Percentiles rank a stretch among this genome's conserved stretches.
These are phyloP conservation scores for Ormyrus rosae DNA, from an alignment of 2,888 invertebrate genomes.

Conservation along the genomic window DNA sequence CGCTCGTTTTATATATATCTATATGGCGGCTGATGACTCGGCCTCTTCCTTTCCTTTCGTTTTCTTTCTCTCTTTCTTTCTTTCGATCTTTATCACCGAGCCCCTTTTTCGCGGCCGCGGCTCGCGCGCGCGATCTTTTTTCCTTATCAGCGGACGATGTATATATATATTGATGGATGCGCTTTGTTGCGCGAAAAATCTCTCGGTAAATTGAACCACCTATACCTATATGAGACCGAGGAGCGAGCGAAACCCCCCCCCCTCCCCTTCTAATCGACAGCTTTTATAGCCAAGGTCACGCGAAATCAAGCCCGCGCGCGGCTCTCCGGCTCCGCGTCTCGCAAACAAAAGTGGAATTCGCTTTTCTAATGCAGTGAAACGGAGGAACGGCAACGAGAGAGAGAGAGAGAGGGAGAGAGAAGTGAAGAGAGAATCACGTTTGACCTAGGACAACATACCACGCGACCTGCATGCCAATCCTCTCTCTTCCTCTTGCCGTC, in stretches of 20 bases:
- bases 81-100: neutral
- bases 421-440: conserved; percentile 68
- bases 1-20: no score
- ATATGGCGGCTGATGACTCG: neutral
- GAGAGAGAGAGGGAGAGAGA: conserved; percentile 56
- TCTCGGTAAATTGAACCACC: no score
- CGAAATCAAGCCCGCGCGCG: neutral
- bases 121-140: neutral
- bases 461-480: conserved; percentile 75
- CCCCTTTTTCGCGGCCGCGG: neutral
- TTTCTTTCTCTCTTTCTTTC: conserved; percentile 39
- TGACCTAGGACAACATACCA: conserved; percentile 74
- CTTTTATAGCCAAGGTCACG: no score
- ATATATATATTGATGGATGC: neutral
- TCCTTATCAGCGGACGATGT: neutral
- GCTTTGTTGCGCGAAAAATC: no score
- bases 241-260: no score
- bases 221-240: no score
- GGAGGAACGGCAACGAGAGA: conserved; percentile 43
- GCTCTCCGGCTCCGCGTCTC: neutral
- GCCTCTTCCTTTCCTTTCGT: conserved; percentile 26
- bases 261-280: no score
- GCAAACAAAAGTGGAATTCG: conserved; percentile 34
- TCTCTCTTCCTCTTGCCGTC: conserved; percentile 64
- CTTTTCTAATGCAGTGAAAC: conserved; percentile 44